phyloP scores from a whole-genome alignment of 2,797 vertebrate species.

The Siniperca scherzeri region DNA sequence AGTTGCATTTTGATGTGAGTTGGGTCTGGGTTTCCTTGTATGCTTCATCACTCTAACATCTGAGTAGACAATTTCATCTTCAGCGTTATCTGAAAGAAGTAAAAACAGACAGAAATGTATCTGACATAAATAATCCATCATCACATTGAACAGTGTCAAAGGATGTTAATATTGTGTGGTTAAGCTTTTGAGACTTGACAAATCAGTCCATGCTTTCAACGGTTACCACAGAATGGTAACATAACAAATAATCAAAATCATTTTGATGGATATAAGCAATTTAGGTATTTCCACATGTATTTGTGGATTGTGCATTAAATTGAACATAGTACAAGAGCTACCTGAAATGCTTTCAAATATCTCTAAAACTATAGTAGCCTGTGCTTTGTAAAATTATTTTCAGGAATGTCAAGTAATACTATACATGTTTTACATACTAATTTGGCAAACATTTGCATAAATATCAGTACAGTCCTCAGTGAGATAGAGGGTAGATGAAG shows the following conservation, averaged over 20 bases:
- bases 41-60: conserved; percentile 1
- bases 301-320: too few species aligned
- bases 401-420: too few species aligned
- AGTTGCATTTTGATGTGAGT: background rate
- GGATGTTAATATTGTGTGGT: background rate
- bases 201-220: background rate
- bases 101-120: background rate
- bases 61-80: conserved; percentile 23
- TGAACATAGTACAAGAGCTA: background rate
- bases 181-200: background rate
- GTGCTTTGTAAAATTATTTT: too few species aligned
- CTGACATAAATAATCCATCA: background rate
- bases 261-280: background rate
- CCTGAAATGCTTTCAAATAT: too few species aligned
- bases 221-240: background rate
- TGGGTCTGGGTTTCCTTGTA: background rate
- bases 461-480: background rate
- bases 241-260: background rate
- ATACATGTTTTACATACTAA: too few species aligned
- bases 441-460: too few species aligned
- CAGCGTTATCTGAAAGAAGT: conserved; percentile 10
- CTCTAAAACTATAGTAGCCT: background rate
- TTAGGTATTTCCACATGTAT: background rate
- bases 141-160: background rate
- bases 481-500: background rate